Base-by-base conservation (phyloP, 2,888 invertebrate species). In the Watsonalla binaria region DNA sequence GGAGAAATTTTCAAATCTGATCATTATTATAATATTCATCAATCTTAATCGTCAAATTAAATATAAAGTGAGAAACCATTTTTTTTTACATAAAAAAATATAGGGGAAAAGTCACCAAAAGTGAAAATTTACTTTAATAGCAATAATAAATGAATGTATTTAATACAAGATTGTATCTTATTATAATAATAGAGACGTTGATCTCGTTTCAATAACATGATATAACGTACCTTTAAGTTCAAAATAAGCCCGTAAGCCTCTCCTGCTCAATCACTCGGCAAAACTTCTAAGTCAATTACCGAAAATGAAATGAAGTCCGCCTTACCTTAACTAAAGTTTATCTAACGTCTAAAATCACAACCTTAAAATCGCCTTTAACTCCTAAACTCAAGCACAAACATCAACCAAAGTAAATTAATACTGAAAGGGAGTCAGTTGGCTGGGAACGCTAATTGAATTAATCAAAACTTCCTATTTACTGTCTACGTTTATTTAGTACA, bases 391-490 rank as follows among this genome's bases (percentile, higher is more conserved):
- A n/a, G 57, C 42, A 48, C 53, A 54, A 57, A 53, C 52, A 54
- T 46, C 45, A 6, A 57, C 52, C 60, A 60, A 65, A 63, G 59
- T 60, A 65, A 69, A 70, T 68, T 65, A 62, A 67, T 68, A 62
- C 61, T 56, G 54, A 54, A 54, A 51, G 53, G 51, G 58, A 60
- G 51, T 54, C 35, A 52, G 73, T 70, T 65, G 73, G 72, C 54
- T 54, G 50, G 73, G 66, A 66, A 74, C 73, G 53, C 57, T 74
- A 74, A 74, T 74, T 74, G 63, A 72, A 69, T 69, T 62, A 68
- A 61, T 57, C 57, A 53, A 51, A 51, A 35, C 55, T 58, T 63
- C 62, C 59, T 67, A 65, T 72, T 68, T 70, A 62, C 65, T 53
- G 51, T 47, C 46, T 51, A 56, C 59, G 59, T 61, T 65, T 52